Percentiles rank a stretch among this genome's conserved stretches.
Conservation (phyloP, 2,113 vertebrate genomes). For the Gila orcuttii region DNA sequence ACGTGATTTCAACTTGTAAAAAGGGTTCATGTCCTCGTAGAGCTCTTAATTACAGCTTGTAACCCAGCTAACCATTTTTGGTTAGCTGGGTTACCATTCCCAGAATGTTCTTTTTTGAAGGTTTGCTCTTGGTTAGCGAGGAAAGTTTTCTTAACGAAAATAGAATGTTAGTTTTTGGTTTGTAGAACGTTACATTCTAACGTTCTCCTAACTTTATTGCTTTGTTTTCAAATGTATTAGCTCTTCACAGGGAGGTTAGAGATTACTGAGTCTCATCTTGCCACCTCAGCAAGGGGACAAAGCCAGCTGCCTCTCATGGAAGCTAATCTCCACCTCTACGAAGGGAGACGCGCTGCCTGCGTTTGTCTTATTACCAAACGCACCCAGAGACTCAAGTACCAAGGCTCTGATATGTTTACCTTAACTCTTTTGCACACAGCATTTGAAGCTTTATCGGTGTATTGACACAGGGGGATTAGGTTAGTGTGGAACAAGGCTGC, state of each 20-base stretch:
- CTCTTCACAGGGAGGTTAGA: neutral
- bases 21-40: too few relatives aligned
- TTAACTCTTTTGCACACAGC: slow-evolving; percentile 3
- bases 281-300: neutral
- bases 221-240: slow-evolving; percentile 3
- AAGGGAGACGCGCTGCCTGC: neutral
- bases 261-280: slow-evolving; percentile 32
- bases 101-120: too few relatives aligned
- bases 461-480: slow-evolving; percentile 66
- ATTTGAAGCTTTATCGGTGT: slow-evolving; percentile 64
- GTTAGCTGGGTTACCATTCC: too few relatives aligned
- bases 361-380: slow-evolving; percentile 15
- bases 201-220: neutral
- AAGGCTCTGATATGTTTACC: slow-evolving; percentile 47
- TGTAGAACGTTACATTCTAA: too few relatives aligned
- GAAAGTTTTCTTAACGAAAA: too few relatives aligned
- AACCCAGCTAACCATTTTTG: too few relatives aligned
- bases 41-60: too few relatives aligned
- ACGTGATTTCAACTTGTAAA: too few relatives aligned
- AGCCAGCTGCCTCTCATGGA: neutral
- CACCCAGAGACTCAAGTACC: slow-evolving; percentile 21
- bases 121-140: too few relatives aligned
- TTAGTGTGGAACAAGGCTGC: slow-evolving; percentile 65
- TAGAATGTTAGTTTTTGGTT: too few relatives aligned
- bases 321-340: slow-evolving; percentile 4